phyloP scores from a whole-genome alignment of 2,888 invertebrate species.

The Drosophila anomalata region DNA sequence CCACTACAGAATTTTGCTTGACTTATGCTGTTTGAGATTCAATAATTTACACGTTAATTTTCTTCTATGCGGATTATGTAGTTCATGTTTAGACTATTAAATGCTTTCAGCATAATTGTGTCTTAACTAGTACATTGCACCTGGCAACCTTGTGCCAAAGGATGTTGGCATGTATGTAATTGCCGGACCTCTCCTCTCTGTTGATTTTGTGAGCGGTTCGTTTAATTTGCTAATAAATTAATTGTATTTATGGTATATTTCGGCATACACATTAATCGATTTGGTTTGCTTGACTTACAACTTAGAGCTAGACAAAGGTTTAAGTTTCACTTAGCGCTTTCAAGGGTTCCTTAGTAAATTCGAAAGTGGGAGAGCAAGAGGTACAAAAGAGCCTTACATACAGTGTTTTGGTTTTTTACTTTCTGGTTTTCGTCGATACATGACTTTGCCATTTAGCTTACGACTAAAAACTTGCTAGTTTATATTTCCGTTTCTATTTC shows the following conservation, averaged over 20 bases:
- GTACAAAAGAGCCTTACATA: constrained; percentile 71
- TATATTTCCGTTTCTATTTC: constrained; percentile 22
- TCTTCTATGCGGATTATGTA: constrained; percentile 31
- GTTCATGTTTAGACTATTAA: constrained; percentile 56
- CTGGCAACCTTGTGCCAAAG: not conserved
- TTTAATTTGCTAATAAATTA: constrained; percentile 25
- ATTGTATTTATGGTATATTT: constrained; percentile 13
- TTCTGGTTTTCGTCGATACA: constrained; percentile 13
- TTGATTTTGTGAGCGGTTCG: constrained; percentile 33
- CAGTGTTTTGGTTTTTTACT: constrained; percentile 7
- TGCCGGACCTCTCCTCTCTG: constrained; percentile 14
- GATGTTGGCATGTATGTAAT: constrained; percentile 33
- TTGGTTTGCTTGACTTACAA: constrained; percentile 18
- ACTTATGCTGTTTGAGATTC: constrained; percentile 31
- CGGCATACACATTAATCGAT: constrained; percentile 4
- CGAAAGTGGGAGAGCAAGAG: constrained; percentile 75
- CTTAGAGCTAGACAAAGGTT: constrained; percentile 40
- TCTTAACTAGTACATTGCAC: constrained; percentile 25
- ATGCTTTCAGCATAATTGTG: constrained; percentile 72
- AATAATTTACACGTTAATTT: constrained; percentile 50
- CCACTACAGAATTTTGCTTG: constrained; percentile 47
- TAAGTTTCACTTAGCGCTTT: constrained; percentile 66
- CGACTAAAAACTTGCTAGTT: constrained; percentile 32
- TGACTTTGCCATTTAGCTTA: constrained; percentile 37
- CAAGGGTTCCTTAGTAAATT: constrained; percentile 62